Base-by-base conservation (phyloP, 2,888 invertebrate genomes). In the Melanargia galathea region DNA sequence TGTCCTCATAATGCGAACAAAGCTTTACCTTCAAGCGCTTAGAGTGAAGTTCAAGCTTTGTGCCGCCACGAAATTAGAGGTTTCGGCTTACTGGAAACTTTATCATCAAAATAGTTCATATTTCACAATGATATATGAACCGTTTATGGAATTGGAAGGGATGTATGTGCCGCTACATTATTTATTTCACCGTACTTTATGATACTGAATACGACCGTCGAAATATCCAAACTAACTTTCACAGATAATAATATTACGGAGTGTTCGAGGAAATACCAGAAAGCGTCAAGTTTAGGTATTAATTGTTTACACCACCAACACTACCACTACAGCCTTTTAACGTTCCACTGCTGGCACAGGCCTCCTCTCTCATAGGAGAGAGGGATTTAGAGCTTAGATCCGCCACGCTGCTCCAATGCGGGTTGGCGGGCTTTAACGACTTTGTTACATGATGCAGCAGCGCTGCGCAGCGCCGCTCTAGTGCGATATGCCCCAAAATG, bases 31-130 rank as follows among this genome's bases (percentile, higher is more conserved):
- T 38, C 56, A 55, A 63, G 24, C 58, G 30, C 46, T 55, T 56
- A 65, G 57, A 62, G 59, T 63, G 52, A 59, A 49, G 46, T 56
- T 56, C 24, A 43, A 33, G 67, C 61, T 67, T 67, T 65, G 63
- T 65, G 55, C 61, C 38, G 22, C 60, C 38, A 56, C 60, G 24
- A 56, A 60, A 60, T 60, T 60, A 56, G 56, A 60, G 56, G 56
- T 51, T 60, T 64, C 60, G 24, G 60, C 52, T 63, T 54, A 46
- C 49, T 55, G 48, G 49, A 56, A 62, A 62, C 62, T 62, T 62
- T 40, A 49, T 62, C 56, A 57, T 57, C 45, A 45, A 46, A 45
- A 57, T 57, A 45, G 56, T 57, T 57, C 56, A 57, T 45, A 57
- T 45, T 57, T 57, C 56, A 57, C 26, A 57, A 30, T 45, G 56